phyloP scores from a whole-genome alignment of 1,140 invertebrate genomes.

The Trichoplusia ni region DNA sequence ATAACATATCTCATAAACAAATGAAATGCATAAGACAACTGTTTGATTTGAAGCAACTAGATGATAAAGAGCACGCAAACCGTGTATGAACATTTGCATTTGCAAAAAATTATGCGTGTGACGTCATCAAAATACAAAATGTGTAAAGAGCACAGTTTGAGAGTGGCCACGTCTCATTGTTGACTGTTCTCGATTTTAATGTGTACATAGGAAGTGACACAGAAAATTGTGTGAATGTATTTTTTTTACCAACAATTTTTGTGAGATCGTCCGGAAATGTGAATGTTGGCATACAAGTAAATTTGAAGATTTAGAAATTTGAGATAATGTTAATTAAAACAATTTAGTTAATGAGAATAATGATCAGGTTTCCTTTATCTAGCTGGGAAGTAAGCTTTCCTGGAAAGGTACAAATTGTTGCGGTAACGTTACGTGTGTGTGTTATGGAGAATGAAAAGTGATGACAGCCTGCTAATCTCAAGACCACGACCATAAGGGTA shows the following conservation, averaged over 20 bases:
- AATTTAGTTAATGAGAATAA: too few species aligned
- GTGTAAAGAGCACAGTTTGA: constrained; percentile 22
- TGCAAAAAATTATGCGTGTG: constrained; percentile 17
- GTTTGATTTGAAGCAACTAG: constrained; percentile 7
- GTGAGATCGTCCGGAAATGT: background rate
- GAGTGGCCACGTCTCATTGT: constrained; percentile 9
- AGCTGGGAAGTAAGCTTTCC: too few species aligned
- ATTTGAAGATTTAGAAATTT: too few species aligned
- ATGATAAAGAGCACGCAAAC: constrained; percentile 5
- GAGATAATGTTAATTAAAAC: too few species aligned
- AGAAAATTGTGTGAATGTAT: constrained; percentile 24
- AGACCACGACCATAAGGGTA: too few species aligned
- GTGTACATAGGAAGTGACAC: constrained; percentile 9
- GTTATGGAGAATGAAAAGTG: too few species aligned
- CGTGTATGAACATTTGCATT: background rate
- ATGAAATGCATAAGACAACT: constrained; percentile 27
- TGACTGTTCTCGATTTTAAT: constrained; percentile 26
- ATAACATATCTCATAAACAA: constrained; percentile 26
- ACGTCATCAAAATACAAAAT: constrained; percentile 9
- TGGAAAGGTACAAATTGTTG: too few species aligned
- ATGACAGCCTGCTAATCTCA: too few species aligned
- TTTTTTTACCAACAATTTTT: constrained; percentile 25
- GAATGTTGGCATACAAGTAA: background rate
- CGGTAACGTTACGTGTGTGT: too few species aligned
- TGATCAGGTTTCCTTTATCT: too few species aligned